Base-by-base conservation (phyloP, 1,140 invertebrate species). In the Heliconius eleuchia region DNA sequence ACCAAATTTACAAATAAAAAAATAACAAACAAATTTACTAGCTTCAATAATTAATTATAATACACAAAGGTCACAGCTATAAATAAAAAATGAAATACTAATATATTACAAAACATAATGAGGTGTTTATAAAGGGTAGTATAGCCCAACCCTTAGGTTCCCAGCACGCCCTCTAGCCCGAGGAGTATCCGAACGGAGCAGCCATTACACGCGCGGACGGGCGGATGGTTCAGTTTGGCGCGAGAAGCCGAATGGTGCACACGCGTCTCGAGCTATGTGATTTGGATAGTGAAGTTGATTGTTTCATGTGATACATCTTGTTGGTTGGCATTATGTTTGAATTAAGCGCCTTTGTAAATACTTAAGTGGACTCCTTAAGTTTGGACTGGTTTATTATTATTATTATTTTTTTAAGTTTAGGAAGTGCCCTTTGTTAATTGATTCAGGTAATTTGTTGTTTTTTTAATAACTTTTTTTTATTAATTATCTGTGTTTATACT, bases 221-320 rank as follows among this genome's bases (percentile, higher is more conserved):
- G 18, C 76, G 76, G 42, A 57, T 11, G 55, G 75, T n/a, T 72
- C 90, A 94, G 92, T 94, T 94, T 91, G 91, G 91, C 91, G 92
- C 89, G 92, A 84, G 91, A 88, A 88, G 84, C 87, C 90, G 85
- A 78, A 79, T 66, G 34, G 66, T 71, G 42, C 78, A 83, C 78
- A 87, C 86, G 91, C 86, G 71, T 81, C 72, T 50, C 57, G 6
- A 73, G 79, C 79, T 84, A 83, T 88, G 88, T 89, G 83, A 87
- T 91, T 92, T 92, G 87, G 88, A 94, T 91, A 94, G 91, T 89
- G 91, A 92, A 93, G 89, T 94, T 93, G 91, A 92, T 93, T 92
- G 91, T 92, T 93, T 91, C 85, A 91, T 92, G 89, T 89, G 90
- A 92, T 92, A 92, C 86, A 89, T 84, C 89, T 88, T 86, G 88